phyloP scores from a whole-genome alignment of 2,113 vertebrate species.

The Gallinago paraguaiae region DNA sequence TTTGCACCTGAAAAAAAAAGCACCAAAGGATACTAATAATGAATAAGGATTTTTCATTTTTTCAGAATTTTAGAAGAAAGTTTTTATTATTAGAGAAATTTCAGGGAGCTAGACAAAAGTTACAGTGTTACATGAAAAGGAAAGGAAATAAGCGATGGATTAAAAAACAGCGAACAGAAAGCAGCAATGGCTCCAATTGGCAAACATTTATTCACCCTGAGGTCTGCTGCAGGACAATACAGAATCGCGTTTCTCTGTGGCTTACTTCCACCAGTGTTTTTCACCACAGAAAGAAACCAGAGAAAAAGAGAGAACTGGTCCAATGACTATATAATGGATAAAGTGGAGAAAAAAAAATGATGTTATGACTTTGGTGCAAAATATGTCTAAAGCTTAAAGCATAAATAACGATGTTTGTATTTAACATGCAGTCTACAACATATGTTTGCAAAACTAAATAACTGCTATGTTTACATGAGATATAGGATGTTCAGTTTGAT shows the following conservation, averaged over 20 bases:
- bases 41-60: rapidly evolving
- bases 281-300: neutral
- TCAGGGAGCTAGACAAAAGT: neutral
- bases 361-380: neutral
- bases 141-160: neutral
- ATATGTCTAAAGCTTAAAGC: neutral
- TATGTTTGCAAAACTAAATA: conserved; percentile 4
- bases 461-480: neutral
- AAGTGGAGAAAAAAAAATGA: neutral
- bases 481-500: conserved; percentile 22
- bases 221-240: neutral
- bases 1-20: neutral
- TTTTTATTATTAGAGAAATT: neutral
- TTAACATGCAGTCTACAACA: neutral
- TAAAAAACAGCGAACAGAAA: neutral
- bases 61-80: neutral
- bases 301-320: neutral
- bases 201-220: neutral
- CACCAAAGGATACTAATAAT: neutral
- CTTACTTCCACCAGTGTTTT: neutral
- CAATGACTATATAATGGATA: neutral
- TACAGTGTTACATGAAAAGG: neutral
- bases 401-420: conserved; percentile 18
- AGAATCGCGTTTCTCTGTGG: neutral
- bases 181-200: neutral